Percentiles rank a stretch among this genome's conserved stretches.
Conservation (phyloP, 2,888 invertebrate species). For the Dermolepida albohirtum region DNA sequence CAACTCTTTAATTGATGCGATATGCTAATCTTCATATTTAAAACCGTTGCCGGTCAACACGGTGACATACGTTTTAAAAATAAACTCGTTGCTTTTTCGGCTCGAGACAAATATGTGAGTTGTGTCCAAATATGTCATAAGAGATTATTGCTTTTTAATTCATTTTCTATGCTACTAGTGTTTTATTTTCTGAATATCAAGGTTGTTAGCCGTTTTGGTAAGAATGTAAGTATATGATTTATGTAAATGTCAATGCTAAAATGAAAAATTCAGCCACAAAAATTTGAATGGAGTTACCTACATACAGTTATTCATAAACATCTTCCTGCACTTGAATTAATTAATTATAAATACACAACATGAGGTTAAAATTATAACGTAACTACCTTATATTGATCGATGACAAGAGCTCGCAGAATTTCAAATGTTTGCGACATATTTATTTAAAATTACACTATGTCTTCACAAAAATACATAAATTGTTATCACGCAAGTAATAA, state of each 20-base stretch:
- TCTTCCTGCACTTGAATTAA: background rate
- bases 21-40: slow-evolving; percentile 51
- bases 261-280: background rate
- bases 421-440: too few relatives aligned
- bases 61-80: slow-evolving; percentile 45
- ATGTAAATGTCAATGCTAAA: slow-evolving; percentile 25
- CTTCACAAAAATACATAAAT: too few relatives aligned
- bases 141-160: slow-evolving; percentile 28
- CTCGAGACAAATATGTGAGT: slow-evolving; percentile 24
- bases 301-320: background rate
- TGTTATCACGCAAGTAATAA: too few relatives aligned
- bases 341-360: background rate
- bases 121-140: slow-evolving; percentile 28
- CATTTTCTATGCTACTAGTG: slow-evolving; percentile 6
- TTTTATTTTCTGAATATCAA: slow-evolving; percentile 32
- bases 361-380: background rate
- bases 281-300: background rate
- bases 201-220: slow-evolving; percentile 14
- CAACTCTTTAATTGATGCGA: slow-evolving; percentile 51
- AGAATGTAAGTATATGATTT: slow-evolving; percentile 20
- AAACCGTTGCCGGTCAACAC: slow-evolving; percentile 45
- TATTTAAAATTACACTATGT: too few relatives aligned
- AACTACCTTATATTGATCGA: too few relatives aligned
- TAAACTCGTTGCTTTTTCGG: slow-evolving; percentile 21
- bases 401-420: too few relatives aligned